Conservation (phyloP, 2,797 vertebrate genomes). For the Arnoldichthys spilopterus region DNA sequence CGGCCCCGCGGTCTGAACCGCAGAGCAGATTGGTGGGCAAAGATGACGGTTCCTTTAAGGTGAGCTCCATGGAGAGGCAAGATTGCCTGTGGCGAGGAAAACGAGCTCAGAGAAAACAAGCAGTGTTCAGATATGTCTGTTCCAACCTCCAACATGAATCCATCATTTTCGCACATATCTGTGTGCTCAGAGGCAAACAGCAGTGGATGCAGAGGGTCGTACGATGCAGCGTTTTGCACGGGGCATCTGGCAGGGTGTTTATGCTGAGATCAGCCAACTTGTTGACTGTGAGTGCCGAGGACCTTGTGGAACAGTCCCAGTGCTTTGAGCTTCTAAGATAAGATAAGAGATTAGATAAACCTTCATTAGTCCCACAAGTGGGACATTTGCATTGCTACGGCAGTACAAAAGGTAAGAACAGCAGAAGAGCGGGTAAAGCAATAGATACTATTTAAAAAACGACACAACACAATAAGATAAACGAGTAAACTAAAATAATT, state of each 20-base stretch:
- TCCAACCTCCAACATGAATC: background rate
- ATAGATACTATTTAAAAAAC: too few relatives aligned
- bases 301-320: constrained; percentile 5
- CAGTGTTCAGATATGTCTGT: background rate
- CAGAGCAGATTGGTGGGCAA: background rate
- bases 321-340: background rate
- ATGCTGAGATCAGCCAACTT: constrained; percentile 13
- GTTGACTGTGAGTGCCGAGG: constrained; percentile 25
- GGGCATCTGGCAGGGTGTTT: constrained; percentile 21
- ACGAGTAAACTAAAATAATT: too few relatives aligned
- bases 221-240: background rate
- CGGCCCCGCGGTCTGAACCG: constrained; percentile 2
- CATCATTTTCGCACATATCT: background rate
- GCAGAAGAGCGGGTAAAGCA: too few relatives aligned
- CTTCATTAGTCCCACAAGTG: too few relatives aligned
- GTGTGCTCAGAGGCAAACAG: background rate
- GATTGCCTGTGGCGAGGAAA: background rate
- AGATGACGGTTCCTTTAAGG: background rate
- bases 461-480: too few relatives aligned
- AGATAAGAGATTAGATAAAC: too few relatives aligned
- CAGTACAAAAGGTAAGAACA: too few relatives aligned
- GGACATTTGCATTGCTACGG: too few relatives aligned
- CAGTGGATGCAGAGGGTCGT: background rate
- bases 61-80: background rate
- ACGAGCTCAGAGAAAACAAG: background rate